Percentiles rank a stretch among this genome's conserved stretches.
phyloP scores from a whole-genome alignment of 1,140 invertebrate genomes.

The Metopolophium dirhodum region DNA sequence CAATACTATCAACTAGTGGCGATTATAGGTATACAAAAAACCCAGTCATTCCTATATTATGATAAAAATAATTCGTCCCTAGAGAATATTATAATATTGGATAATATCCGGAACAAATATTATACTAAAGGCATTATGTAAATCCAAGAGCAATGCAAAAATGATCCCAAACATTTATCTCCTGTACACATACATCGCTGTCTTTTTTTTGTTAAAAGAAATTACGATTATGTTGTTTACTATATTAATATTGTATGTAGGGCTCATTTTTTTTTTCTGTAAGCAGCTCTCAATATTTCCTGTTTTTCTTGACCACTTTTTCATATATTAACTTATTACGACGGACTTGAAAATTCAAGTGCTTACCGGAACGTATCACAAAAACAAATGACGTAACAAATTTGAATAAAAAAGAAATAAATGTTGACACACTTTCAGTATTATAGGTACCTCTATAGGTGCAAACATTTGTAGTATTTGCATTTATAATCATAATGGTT shows the following conservation, averaged over 20 bases:
- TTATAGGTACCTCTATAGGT: too few species aligned
- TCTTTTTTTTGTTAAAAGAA: neutral
- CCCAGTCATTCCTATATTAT: neutral
- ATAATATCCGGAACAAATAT: conserved; percentile 24
- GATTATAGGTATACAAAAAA: neutral
- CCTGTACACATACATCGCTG: neutral
- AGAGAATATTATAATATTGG: neutral
- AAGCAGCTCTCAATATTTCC: neutral
- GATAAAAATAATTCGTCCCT: neutral
- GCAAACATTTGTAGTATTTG: neutral
- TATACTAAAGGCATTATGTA: conserved; percentile 12
- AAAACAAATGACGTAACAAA: neutral
- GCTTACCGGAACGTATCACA: neutral
- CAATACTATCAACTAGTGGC: neutral
- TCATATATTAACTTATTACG: neutral
- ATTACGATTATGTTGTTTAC: neutral
- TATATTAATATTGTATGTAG: neutral
- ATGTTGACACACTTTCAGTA: too few species aligned
- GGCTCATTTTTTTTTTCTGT: neutral
- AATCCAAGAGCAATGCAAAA: neutral
- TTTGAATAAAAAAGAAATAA: neutral
- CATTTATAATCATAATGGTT: neutral
- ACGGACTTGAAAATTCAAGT: neutral
- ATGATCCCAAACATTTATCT: conserved; percentile 12
- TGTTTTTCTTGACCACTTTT: neutral